Percentiles rank a stretch among this genome's conserved stretches.
phyloP scores from a whole-genome alignment of 1,140 invertebrate species.

The Nasonia vitripennis region DNA sequence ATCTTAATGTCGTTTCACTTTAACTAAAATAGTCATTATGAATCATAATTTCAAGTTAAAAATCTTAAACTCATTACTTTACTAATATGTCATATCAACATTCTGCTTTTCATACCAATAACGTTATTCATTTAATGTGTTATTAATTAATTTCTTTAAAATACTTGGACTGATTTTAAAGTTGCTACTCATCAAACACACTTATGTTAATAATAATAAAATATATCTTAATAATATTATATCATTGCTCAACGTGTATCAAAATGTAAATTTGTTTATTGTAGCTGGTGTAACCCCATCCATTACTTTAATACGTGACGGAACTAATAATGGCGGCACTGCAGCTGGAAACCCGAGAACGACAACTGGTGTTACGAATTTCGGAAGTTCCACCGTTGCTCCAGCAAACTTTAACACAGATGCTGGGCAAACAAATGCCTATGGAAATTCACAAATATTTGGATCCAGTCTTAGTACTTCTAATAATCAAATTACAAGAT shows the following conservation, averaged over 20 bases:
- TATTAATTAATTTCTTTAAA: background rate
- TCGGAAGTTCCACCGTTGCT: background rate
- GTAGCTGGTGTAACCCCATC: constrained; percentile 43
- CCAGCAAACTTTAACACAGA: background rate
- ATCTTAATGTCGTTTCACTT: background rate
- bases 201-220: background rate
- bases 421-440: background rate
- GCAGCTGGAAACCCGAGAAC: background rate
- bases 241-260: background rate
- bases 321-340: background rate
- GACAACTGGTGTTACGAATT: background rate
- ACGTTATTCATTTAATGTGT: background rate
- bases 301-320: constrained; percentile 39
- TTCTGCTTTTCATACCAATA: background rate
- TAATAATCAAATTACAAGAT: constrained; percentile 39
- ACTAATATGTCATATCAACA: background rate
- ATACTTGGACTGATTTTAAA: background rate
- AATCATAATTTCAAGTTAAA: background rate
- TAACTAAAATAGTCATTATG: background rate
- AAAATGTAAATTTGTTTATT: constrained; percentile 6
- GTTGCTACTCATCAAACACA: background rate
- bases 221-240: background rate
- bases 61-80: background rate
- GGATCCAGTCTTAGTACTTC: constrained; percentile 41
- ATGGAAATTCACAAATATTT: constrained; percentile 40